Base-by-base conservation (phyloP, 2,888 invertebrate genomes). In the Idaea biselata region DNA sequence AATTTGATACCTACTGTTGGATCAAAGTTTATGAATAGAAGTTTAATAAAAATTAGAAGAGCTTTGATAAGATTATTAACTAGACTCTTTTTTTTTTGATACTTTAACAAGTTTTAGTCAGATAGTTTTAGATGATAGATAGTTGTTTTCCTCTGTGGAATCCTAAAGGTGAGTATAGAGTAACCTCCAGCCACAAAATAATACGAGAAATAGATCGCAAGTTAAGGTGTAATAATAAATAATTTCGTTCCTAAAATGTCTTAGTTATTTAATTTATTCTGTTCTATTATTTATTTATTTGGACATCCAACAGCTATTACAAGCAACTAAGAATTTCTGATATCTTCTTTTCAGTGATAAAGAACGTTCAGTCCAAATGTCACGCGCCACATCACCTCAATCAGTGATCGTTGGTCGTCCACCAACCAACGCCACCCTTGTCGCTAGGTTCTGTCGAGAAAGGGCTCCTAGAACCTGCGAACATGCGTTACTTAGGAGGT, bases 381-480 rank as follows among this genome's bases (percentile, higher is more conserved):
- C 93, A 31, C 79, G 92, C 70, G 90, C 93, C 0, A 93, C 91
- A 8, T 91, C 93, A 1, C 87, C 90, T 4, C 92, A 88, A 68
- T 89, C 91, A 2, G 91, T 90, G 64, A 91, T 90, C 62, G 91
- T 90, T 11, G 91, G 93, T 69, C 94, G 94, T 56, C 95, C 94
- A 17, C 93, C 94, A 0, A 94, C 94, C 63, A 97, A 97, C 75
- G 96, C 96, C 1, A 96, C 96, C 7, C 92, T 97, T 16, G 93
- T 97, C 60, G 97, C 97, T 0, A 93, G 96, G 60, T 97, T 96
- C 84, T 97, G 97, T 82, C 94, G 95, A 61, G 97, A 97, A 77
- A 94, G 96, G 58, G 95, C 97, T 16, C 97, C 97, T 0, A 94
- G 95, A 69, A 97, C 96, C 56, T 97, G 97, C 80, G 97, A 97